Evolutionary conservation across 2,113 vertebrate species (phyloP), one percentile per base, ranked within the genome.

Genomic region (Xenopus tropicalis): DNA sequence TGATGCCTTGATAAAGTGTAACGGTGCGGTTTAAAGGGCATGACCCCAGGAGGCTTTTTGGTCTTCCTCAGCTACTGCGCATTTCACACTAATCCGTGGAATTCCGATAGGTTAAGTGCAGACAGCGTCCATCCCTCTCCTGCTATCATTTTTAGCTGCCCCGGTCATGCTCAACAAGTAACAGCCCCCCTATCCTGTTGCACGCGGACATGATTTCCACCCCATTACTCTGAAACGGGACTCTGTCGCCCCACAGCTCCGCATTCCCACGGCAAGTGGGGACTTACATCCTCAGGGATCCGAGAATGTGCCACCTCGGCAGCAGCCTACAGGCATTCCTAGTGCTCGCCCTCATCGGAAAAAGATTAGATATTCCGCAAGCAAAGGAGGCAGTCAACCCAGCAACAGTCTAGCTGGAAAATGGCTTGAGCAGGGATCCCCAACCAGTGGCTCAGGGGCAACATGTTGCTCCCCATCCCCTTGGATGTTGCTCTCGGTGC

Each of bases 71-170:
- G 67, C 73, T 63, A 56, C 66, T 76, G 66, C 42, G 48, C 54
- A 74, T 67, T 74, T 74, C 58, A 62, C 66, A 76, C 73, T 76
- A 76, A 76, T 76, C 66, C 66, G 12, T 57, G 73, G 66, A 69
- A 76, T 76, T 76, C 73, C 56, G 20, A 29, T 43, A 63, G 56
- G 25, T 62, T 24, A 63, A 63, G 59, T 69, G 73, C 48, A 54
- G 46, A 69, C 58, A 43, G 20, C 44, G 6, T 22, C 64, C 64
- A 14, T 58, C 24, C 67, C 25, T 57, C 29, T 20, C 11, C 17
- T 54, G 67, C 21, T 58, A 43, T 54, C 52, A 58, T 58, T 69
- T 58, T 58, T 69, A 69, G 67, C 52, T 43, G 67, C 52, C 7
- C 24, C 11, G 20, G 19, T 43, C 43, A 65, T 65, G 37, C 62